Evolutionary conservation across 2,113 vertebrate species (phyloP).

Genomic region (Dendropsophus ebraccatus): DNA sequence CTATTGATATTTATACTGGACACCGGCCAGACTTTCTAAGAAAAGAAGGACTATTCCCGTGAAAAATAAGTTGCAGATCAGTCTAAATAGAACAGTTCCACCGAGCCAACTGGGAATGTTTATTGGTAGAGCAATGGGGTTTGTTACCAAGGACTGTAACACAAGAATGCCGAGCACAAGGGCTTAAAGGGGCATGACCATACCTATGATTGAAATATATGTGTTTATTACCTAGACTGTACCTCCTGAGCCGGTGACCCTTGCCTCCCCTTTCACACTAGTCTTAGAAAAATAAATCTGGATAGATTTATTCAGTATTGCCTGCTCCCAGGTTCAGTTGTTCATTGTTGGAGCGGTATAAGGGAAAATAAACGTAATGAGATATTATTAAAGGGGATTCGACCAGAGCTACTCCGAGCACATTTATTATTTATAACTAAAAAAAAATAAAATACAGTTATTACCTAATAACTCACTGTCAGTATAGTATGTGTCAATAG

Average conservation of each 20-base stretch:
- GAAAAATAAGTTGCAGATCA: slow-evolving; percentile 31
- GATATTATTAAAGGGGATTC: slow-evolving; percentile 11
- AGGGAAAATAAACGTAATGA: neutral
- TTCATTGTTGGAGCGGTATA: slow-evolving; percentile 20
- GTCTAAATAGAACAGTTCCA: slow-evolving; percentile 8
- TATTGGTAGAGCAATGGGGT: slow-evolving; percentile 27
- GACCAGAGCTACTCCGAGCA: too few relatives aligned
- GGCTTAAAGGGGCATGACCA: slow-evolving; percentile 8
- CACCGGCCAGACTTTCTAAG: slow-evolving; percentile 25
- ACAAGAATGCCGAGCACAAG: slow-evolving; percentile 15
- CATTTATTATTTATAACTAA: neutral
- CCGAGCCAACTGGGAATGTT: slow-evolving; percentile 23
- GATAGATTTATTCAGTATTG: neutral
- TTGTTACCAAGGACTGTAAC: neutral
- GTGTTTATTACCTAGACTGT: slow-evolving; percentile 20
- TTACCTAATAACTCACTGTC: neutral
- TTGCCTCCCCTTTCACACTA: slow-evolving; percentile 8
- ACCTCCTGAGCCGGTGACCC: slow-evolving; percentile 9
- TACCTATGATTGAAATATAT: slow-evolving; percentile 13
- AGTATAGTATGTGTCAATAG: too few relatives aligned
- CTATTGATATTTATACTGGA: slow-evolving; percentile 37
- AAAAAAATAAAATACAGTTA: neutral
- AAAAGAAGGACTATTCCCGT: slow-evolving; percentile 17
- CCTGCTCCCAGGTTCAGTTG: neutral
- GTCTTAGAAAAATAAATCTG: slow-evolving; percentile 30